Evolutionary conservation across 1,140 invertebrate genomes (phyloP), one percentile per base, ranked within the genome.

Genomic region (Trypoxylus dichotomus): DNA sequence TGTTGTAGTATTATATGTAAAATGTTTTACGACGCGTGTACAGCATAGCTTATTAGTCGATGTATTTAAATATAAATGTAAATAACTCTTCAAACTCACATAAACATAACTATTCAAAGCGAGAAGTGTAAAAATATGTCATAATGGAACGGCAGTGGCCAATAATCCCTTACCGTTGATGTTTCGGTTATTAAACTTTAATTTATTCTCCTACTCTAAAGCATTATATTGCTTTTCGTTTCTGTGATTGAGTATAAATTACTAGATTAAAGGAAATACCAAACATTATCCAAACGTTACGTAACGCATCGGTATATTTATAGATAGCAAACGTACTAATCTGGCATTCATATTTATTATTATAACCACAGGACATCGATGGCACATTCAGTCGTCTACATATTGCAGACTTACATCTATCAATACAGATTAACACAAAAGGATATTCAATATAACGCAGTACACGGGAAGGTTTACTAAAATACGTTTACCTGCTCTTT

Each of bases 21-120:
- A 68, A 68, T 68, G 60, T 68, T 68, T 68, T 68, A 29, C 21
- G 27, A 68, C 60, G 5, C 60, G 24, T 68, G 60, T 24, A 68
- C 27, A 5, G 60, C 19, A 68, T 68, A 68, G 19, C 24, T 13
- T 68, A 68, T 68, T 68, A 68, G 60, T 24, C 60, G 8, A 13
- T 10, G 60, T 29, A 68, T 29, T 27, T 68, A 68, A 68, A 68
- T 68, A 68, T 68, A 24, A 68, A 68, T 68, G 27, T 68, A 68
- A 68, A 68, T 68, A 27, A 68, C 11, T 37, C 8, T 68, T 60
- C 21, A 60, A 11, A 15, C n/a, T 54, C 47, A n/a, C 19, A 54
- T 54, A 6, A n/a, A 54, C 19, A 19, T 19, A 54, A 54, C 19
- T 54, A 54, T 19, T 54, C 47, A n/a, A 19, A 6, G 15, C 47